Percentiles rank a stretch among this genome's conserved stretches.
phyloP scores from a whole-genome alignment of 2,888 invertebrate genomes.

The Oligia fasciuncula region DNA sequence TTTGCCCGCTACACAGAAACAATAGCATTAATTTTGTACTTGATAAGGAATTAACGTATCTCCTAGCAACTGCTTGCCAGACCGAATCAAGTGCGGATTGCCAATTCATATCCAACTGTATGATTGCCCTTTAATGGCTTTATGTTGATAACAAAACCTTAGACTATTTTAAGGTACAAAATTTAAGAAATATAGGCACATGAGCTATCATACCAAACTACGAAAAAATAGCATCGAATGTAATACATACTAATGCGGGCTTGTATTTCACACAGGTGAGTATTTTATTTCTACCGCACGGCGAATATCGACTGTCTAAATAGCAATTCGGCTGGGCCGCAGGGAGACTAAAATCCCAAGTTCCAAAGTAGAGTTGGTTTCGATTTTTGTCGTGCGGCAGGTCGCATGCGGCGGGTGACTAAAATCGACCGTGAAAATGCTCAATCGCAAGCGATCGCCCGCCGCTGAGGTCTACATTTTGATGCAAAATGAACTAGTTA shows the following conservation, averaged over 20 bases:
- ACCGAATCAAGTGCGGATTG: neutral
- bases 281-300: too few relatives aligned
- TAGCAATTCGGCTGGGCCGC: too few relatives aligned
- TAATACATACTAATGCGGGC: neutral
- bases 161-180: neutral
- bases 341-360: too few relatives aligned
- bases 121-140: neutral
- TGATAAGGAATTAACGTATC: neutral
- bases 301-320: too few relatives aligned
- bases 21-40: neutral
- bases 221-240: neutral
- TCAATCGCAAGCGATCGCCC: too few relatives aligned
- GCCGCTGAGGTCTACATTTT: too few relatives aligned
- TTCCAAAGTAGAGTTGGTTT: too few relatives aligned
- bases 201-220: neutral
- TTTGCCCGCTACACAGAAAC: slow-evolving; percentile 78
- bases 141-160: neutral
- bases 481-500: too few relatives aligned
- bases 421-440: too few relatives aligned
- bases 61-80: neutral
- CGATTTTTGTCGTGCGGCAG: too few relatives aligned
- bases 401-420: too few relatives aligned
- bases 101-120: neutral
- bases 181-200: neutral
- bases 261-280: too few relatives aligned